Evolutionary conservation across 2,797 vertebrate species (phyloP), one percentile per base, ranked within the genome.

Genomic region (Sebastes nivosus): DNA sequence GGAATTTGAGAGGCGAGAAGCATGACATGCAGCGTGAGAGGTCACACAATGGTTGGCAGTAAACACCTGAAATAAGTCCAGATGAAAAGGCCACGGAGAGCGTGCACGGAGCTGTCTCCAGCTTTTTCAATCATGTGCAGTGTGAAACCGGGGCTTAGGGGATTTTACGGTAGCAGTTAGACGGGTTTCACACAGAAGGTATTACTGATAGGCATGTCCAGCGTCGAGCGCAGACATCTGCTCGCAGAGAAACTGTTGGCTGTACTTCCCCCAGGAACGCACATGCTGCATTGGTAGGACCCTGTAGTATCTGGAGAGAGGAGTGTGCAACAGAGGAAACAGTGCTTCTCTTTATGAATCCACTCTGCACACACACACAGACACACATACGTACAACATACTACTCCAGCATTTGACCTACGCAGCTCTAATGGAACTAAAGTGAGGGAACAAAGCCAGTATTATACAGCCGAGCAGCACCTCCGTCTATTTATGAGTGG

Each of bases 371-470:
- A 60, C 74, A 79, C 87, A 77, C 60, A 75, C 54, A 58, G 34
- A 60, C 58, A 52, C 30, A 52, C 13, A 76, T 18, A 77, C 42
- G 59, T 59, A 75, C 30, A 69, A 86, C 79, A 67, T 69, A 76
- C 64, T 63, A 32, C 66, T 67, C 7, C 27, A 80, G 46, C 42
- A 22, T 79, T 87, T 83, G 79, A 90, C 80, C 80, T 74, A 8
- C 52, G 57, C 54, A 61, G 61, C 67, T 72, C 67, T 61, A 67
- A 80, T 78, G 42, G 58, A 84, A 71, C 50, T 79, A 59, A 84
- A 83, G 76, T 22, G 24, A 70, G 27, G 50, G 65, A 92, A 95
- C 94, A 95, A 94, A 90, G 81, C 67, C 80, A 75, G 90, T 82
- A 94, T 94, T 95, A 89, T 94, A 67, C 70, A 79, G 82, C 77